Conservation (phyloP, 2,888 invertebrate genomes). For the Trissolcus brochymenae region DNA sequence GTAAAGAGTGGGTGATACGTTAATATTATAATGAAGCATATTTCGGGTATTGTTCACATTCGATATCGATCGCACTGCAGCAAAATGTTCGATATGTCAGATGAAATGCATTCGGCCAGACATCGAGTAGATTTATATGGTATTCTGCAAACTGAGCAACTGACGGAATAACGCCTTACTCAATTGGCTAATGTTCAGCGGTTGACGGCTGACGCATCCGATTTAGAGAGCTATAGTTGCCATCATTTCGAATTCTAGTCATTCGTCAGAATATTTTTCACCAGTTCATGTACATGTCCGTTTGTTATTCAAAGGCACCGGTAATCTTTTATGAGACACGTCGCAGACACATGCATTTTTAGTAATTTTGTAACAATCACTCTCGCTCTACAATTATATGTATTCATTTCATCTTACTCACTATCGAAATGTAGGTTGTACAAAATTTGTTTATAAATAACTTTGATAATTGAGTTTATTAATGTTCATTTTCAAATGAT, state of each 20-base stretch:
- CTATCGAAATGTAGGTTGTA: no score
- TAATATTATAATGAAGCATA: constrained; percentile 10
- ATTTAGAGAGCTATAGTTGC: constrained; percentile 38
- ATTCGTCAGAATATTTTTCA: constrained; percentile 30
- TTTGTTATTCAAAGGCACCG: background rate
- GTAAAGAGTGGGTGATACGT: no score
- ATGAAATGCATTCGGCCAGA: constrained; percentile 49
- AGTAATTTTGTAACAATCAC: no score
- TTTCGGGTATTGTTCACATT: constrained; percentile 29
- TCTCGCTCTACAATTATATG: no score
- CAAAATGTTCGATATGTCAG: constrained; percentile 48
- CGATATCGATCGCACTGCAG: constrained; percentile 39
- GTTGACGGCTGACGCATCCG: constrained; percentile 50
- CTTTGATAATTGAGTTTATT: no score
- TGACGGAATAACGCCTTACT: constrained; percentile 52
- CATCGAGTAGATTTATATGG: constrained; percentile 49
- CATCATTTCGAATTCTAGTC: constrained; percentile 41
- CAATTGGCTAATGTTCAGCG: constrained; percentile 53
- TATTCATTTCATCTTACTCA: no score
- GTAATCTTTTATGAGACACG: no score
- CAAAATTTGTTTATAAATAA: no score
- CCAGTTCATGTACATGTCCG: constrained; percentile 7
- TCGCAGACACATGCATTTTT: no score
- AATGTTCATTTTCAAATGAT: no score
- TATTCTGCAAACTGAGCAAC: constrained; percentile 49